phyloP scores from a whole-genome alignment of 2,113 vertebrate species.

The Macrotis lagotis region DNA sequence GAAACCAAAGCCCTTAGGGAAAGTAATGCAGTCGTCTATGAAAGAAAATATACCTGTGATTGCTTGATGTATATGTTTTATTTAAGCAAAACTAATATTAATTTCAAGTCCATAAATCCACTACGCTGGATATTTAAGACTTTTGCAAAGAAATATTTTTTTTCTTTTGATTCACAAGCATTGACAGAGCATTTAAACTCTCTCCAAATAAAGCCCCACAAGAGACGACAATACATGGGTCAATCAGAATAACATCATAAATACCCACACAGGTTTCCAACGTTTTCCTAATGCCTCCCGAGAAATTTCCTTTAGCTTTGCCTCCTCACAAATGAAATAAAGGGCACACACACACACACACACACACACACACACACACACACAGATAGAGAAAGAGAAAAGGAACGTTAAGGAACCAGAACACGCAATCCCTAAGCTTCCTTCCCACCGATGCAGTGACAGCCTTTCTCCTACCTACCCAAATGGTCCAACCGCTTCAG shows the following conservation, averaged over 20 bases:
- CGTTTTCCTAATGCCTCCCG: slow-evolving; percentile 59
- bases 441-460: slow-evolving; percentile 43
- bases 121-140: slow-evolving; percentile 46
- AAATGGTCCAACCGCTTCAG: slow-evolving; percentile 78
- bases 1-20: slow-evolving; percentile 84
- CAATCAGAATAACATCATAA: slow-evolving; percentile 54
- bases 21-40: slow-evolving; percentile 81
- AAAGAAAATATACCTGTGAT: slow-evolving; percentile 71
- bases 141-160: slow-evolving; percentile 46
- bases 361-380: slow-evolving; percentile 58
- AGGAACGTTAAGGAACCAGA: slow-evolving; percentile 60
- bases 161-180: slow-evolving; percentile 53
- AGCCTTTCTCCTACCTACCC: slow-evolving; percentile 69
- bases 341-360: neutral
- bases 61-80: slow-evolving; percentile 44
- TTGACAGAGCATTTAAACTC: slow-evolving; percentile 17
- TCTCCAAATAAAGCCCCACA: neutral
- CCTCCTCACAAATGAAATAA: slow-evolving; percentile 57
- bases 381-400: slow-evolving; percentile 32
- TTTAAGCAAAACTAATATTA: slow-evolving; percentile 69
- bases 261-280: slow-evolving; percentile 67
- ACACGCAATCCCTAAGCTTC: slow-evolving; percentile 45
- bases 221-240: slow-evolving; percentile 40
- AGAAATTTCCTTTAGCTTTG: slow-evolving; percentile 69
- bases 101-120: slow-evolving; percentile 53